phyloP scores from a whole-genome alignment of 2,797 vertebrate genomes.

The Galagoides demidoff region DNA sequence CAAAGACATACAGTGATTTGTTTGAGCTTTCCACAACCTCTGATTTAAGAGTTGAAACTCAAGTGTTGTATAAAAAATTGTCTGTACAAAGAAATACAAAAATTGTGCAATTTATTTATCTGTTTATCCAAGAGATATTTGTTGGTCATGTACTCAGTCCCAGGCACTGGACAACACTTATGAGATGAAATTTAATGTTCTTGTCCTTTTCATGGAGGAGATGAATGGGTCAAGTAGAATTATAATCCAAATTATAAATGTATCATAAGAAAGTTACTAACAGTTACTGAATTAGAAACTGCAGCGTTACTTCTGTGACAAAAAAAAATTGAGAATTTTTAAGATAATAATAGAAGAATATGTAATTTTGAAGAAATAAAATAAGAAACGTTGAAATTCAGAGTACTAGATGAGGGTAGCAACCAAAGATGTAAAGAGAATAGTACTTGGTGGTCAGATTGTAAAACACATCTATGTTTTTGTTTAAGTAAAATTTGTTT shows the following conservation, averaged over 20 bases:
- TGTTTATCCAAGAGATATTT: background rate
- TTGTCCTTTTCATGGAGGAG: background rate
- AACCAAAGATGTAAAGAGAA: background rate
- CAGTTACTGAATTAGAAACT: background rate
- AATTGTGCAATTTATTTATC: background rate
- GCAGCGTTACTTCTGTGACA: background rate
- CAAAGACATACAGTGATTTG: background rate
- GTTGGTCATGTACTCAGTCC: background rate
- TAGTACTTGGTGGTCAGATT: background rate
- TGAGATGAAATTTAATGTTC: background rate
- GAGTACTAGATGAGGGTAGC: background rate
- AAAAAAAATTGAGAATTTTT: background rate
- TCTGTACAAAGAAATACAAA: background rate
- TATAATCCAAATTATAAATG: slow-evolving; percentile 34
- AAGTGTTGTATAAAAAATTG: background rate
- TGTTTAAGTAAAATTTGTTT: background rate
- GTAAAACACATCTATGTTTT: background rate
- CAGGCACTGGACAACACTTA: background rate
- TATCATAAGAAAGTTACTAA: background rate
- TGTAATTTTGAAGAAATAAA: background rate
- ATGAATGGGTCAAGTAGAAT: slow-evolving; percentile 23
- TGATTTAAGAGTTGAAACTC: background rate
- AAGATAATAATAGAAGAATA: background rate
- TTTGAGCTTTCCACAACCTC: background rate
- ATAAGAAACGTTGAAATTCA: background rate